Conservation (phyloP, 2,113 vertebrate species). For the Hippolais icterina region DNA sequence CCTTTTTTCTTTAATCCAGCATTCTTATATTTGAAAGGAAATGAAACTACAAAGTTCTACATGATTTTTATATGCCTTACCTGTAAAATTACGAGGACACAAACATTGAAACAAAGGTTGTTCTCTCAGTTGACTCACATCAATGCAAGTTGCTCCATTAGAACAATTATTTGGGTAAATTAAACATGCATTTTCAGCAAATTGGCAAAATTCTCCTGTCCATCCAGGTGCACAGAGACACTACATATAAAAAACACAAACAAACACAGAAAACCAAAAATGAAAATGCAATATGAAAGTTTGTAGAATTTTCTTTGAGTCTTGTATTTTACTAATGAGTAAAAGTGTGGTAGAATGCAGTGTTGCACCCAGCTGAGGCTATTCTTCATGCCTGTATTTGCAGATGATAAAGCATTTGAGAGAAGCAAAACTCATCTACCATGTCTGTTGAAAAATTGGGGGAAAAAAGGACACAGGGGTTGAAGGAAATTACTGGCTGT, state of each 20-base stretch:
- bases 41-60: neutral
- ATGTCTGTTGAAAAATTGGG: neutral
- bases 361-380: neutral
- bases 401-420: neutral
- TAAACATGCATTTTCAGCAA: constrained; percentile 74
- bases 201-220: constrained; percentile 77
- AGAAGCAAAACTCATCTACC: neutral
- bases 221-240: constrained; percentile 76
- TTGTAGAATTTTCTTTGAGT: neutral
- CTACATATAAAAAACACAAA: constrained; percentile 54
- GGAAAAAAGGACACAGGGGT: neutral
- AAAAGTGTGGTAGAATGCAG: neutral
- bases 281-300: neutral
- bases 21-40: neutral
- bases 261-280: neutral
- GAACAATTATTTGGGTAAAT: constrained; percentile 71
- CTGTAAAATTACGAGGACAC: constrained; percentile 73
- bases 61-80: constrained; percentile 39
- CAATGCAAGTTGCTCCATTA: constrained; percentile 73
- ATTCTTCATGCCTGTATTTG: neutral
- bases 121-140: constrained; percentile 62
- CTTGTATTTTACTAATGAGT: neutral
- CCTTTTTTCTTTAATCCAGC: neutral
- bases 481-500: neutral
- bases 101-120: constrained; percentile 68